phyloP scores from a whole-genome alignment of 2,888 invertebrate species.

The Sesamia inferens region DNA sequence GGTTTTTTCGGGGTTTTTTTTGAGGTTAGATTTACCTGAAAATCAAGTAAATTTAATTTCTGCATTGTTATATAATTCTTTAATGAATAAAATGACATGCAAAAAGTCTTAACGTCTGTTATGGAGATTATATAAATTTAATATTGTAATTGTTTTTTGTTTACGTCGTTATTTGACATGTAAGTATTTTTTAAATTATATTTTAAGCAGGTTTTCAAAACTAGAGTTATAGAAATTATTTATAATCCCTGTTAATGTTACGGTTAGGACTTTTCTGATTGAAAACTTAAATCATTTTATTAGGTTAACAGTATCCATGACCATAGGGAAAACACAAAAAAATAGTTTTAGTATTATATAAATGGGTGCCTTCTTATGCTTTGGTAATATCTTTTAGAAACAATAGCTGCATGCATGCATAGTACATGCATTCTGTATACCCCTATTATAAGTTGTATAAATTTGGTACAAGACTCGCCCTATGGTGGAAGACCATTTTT shows the following conservation, averaged over 20 bases:
- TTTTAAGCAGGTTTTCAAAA: neutral
- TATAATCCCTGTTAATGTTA: neutral
- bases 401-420: neutral
- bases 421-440: neutral
- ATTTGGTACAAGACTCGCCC: too few relatives aligned
- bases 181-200: slow-evolving; percentile 31
- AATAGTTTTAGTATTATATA: neutral
- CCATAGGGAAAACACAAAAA: neutral
- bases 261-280: neutral
- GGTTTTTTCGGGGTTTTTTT: slow-evolving; percentile 6
- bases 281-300: neutral
- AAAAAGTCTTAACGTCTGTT: slow-evolving; percentile 3
- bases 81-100: slow-evolving; percentile 13
- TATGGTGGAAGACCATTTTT: too few relatives aligned
- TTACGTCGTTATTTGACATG: slow-evolving; percentile 17
- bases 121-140: slow-evolving; percentile 17
- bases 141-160: slow-evolving; percentile 23
- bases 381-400: neutral
- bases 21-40: slow-evolving; percentile 48
- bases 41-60: slow-evolving; percentile 39
- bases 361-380: neutral
- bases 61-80: slow-evolving; percentile 27
- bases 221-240: neutral
- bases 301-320: neutral
- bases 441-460: neutral